Evolutionary conservation across 2,113 vertebrate genomes (phyloP), one percentile per base, ranked within the genome.

Genomic region (Cheilinus undulatus): DNA sequence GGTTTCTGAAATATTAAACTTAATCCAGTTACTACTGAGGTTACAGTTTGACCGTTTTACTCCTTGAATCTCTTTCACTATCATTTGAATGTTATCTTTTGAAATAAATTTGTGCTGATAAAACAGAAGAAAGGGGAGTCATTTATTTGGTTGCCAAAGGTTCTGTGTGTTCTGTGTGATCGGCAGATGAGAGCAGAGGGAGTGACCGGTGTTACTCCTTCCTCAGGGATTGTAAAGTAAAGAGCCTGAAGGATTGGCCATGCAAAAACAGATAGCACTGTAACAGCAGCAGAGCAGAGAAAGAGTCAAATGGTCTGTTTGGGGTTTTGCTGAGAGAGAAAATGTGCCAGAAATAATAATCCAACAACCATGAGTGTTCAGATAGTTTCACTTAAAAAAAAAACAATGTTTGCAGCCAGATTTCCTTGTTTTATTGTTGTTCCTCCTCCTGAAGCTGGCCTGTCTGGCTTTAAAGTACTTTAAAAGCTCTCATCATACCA

Each of bases 101-200:
- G 12, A 38, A 49, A 57, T 42, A 61, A 26, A 20, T 49, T 45
- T 67, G 40, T 49, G 50, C 46, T 45, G 57, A 24, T 12, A 24
- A 56, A 63, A 62, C 51, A 50, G 6, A 30, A 19, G 14, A 42
- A 27, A 34, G 51, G 40, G 24, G 15, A 23, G 2, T 34, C 3
- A 56, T 75, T 71, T 27, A 32, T 53, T 73, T 68, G 69, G 45
- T 65, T 15, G 12, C 43, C 26, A 65, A 63, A 49, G 8, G 4
- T 43, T 69, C n/a, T 30, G 32, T 66, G 49, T 63, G 50, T 63
- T 65, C 20, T 76, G 27, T 20, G 12, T 71, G 57, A n/a, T n/a
- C 70, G 70, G 48, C 43, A 71, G 45, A 80, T 81, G 82, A 85
- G 69, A 79, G 46, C 65, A 66, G 17, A 73, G 82, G 84, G 78